Evolutionary conservation across 2,888 invertebrate genomes (phyloP), one percentile per base, ranked within the genome.

Genomic region (Netelia fuscicornis): DNA sequence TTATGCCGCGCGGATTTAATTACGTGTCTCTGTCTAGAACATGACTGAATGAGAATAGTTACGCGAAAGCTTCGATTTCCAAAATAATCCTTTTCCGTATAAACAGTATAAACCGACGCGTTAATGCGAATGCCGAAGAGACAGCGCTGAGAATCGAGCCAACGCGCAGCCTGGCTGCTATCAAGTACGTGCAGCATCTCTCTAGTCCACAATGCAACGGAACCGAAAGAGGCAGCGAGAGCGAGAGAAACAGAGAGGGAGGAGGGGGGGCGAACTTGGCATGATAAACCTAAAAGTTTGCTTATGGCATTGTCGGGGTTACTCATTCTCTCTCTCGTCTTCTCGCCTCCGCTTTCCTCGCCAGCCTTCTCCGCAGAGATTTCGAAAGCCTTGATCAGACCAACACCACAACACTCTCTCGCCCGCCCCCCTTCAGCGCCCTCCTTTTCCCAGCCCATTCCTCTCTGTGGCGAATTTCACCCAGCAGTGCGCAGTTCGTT

Each of bases 241-340:
- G 71, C 37, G 54, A 72, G 44, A 72, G 70, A 52, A 23, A 67
- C 13, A 64, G 67, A 48, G 23, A 84, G 77, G 56, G 86, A 85
- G 86, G 89, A 37, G 71, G 37, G 64, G 65, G 44, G 64, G 86
- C 86, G 87, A 90, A 71, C 30, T 71, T 65, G 62, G 90, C 92
- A 92, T 91, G 91, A 92, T 91, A 91, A 92, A 92, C 90, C 90
- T 87, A 89, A 91, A 92, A 92, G 92, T 92, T 92, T 92, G 92
- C 91, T 92, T 92, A 92, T 90, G 90, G 89, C 87, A 76, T 72
- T 76, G 68, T 58, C 30, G 78, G 58, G 76, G 81, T 81, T 83
- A 64, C 79, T 83, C 30, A 67, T 64, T 79, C 56, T 68, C 68
- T 77, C 68, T 77, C 77, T 80, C 76, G 72, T 72, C 80, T 82